phyloP scores from a whole-genome alignment of 2,888 invertebrate genomes.

The Morinoia aosen region DNA sequence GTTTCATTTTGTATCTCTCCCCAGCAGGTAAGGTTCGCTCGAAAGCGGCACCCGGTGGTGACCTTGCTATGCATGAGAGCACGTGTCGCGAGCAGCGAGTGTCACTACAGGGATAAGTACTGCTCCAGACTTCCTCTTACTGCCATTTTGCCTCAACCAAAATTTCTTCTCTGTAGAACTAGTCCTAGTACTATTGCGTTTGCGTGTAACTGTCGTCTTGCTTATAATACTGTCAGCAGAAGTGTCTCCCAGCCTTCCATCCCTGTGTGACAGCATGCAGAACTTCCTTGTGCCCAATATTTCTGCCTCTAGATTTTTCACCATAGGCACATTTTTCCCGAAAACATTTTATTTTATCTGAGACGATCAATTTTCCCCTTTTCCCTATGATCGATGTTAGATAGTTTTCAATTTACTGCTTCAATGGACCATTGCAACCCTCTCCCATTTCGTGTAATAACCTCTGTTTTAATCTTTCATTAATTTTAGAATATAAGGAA shows the following conservation, averaged over 20 bases:
- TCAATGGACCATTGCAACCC: background rate
- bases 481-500: constrained; percentile 50
- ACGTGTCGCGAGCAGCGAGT: constrained; percentile 31
- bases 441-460: background rate
- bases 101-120: constrained; percentile 23
- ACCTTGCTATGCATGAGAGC: constrained; percentile 36
- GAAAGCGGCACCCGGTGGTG: background rate
- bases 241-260: background rate
- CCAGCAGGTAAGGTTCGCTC: constrained; percentile 35
- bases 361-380: background rate
- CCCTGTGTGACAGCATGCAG: background rate
- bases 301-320: background rate
- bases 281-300: background rate
- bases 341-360: background rate
- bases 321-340: background rate
- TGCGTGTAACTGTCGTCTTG: background rate
- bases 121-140: background rate
- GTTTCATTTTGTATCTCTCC: background rate
- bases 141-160: background rate
- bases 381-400: background rate
- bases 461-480: background rate
- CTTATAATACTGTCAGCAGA: background rate
- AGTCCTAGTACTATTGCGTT: no score
- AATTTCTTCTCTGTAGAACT: background rate
- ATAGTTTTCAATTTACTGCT: background rate